Evolutionary conservation across 1,140 invertebrate genomes (phyloP), one percentile per base, ranked within the genome.

Genomic region (Dryas iulia): DNA sequence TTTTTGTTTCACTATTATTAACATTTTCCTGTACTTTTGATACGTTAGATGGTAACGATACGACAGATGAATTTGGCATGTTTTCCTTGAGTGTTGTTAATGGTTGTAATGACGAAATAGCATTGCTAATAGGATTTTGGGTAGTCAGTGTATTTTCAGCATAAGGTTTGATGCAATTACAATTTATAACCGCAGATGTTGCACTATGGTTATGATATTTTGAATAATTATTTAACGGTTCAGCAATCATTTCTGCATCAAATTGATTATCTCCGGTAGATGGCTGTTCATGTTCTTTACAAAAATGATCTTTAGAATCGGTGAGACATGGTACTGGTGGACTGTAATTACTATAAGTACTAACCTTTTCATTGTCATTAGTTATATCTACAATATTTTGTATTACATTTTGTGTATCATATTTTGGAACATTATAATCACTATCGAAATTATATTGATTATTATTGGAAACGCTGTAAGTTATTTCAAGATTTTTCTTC

Each of bases 301-400:
- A 47, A n/a, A 47, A 47, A 47, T 47, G 39, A 47, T 47, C 39
- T 47, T 47, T 47, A n/a, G 39, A 47, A 10, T 47, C 39, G 18
- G 39, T 47, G 14, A 47, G 39, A 47, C 39, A 47, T 18, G 39
- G 39, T 0, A 47, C 35, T n/a, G 21, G 21, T 21, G 39, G 18
- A 47, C 39, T 21, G 21, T 47, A 21, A 47, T 47, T 47, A 21
- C 10, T 47, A 47, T 47, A 47, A 47, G 35, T 47, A 47, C 7
- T 47, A 10, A 10, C 14, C 14, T 18, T 47, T 6, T 47, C 14
- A 47, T 21, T 18, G 14, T 47, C 18, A 47, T 18, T 18, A n/a
- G 14, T 10, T 21, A 47, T 35, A 11, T 35, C n/a, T 21, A 0
- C 21, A 47, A 18, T 47, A 47, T 18, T 47, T 47, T 47, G 39